Evolutionary conservation across 2,113 vertebrate genomes (phyloP).

Genomic region (Scalopus aquaticus): DNA sequence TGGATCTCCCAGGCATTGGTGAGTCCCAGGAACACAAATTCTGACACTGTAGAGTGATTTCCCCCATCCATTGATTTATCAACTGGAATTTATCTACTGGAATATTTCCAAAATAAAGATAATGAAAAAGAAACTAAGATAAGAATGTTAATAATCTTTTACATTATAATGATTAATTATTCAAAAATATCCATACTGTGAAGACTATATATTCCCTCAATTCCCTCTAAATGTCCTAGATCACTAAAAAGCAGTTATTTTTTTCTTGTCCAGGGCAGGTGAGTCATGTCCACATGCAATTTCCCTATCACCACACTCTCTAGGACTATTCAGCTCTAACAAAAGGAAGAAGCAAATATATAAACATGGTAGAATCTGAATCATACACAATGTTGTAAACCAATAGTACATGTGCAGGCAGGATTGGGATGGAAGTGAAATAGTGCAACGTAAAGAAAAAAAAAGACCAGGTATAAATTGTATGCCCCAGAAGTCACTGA

Average conservation of each 20-base stretch:
- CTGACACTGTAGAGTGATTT: slow-evolving; percentile 46
- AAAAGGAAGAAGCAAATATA: not conserved
- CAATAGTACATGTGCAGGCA: not conserved
- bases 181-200: not conserved
- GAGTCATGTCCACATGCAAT: not conserved
- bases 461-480: not conserved
- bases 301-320: not conserved
- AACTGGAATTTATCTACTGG: no score
- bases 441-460: not conserved
- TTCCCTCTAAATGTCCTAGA: not conserved
- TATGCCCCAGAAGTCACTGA: not conserved
- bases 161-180: not conserved
- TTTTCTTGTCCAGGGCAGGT: not conserved
- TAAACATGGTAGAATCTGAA: not conserved
- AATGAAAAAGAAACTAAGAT: not conserved
- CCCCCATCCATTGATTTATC: not conserved
- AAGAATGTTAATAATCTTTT: not conserved
- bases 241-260: not conserved
- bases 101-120: not conserved
- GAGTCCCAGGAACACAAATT: slow-evolving; percentile 65
- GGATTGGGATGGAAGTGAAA: not conserved
- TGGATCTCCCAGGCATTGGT: slow-evolving; percentile 48
- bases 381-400: no score
- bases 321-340: not conserved
- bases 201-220: not conserved